A percentile compares a stretch with the other conserved stretches of the same genome.
Conservation (phyloP, 2,888 invertebrate species). For the Campoplex capitator region DNA sequence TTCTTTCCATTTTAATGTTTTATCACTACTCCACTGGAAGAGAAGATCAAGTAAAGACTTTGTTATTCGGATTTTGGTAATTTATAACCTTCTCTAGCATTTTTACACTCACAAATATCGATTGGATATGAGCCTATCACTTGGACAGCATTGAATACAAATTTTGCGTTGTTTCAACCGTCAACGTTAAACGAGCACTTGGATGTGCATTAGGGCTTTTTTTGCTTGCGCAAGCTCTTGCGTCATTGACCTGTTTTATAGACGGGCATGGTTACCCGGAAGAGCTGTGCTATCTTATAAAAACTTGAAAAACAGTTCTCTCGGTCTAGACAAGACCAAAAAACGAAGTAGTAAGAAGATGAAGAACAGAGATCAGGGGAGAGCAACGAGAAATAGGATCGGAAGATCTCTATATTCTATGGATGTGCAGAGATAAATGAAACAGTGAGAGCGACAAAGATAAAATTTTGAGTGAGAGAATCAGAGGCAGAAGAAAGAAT, state of each 20-base stretch:
- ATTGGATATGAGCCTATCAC: not conserved
- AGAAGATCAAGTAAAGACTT: not conserved
- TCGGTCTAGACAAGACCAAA: not conserved
- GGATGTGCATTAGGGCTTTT: not conserved
- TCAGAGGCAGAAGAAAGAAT: not conserved
- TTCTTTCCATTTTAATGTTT: too few relatives aligned
- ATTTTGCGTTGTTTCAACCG: not conserved
- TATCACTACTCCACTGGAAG: too few relatives aligned
- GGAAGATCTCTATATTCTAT: not conserved
- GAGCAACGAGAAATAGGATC: not conserved
- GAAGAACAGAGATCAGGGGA: not conserved
- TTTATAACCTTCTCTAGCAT: not conserved
- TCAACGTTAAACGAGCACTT: not conserved
- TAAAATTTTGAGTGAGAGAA: conserved; percentile 45
- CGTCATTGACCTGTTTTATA: conserved; percentile 47
- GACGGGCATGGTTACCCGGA: conserved; percentile 44
- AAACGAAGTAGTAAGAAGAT: not conserved
- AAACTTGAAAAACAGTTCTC: conserved; percentile 27
- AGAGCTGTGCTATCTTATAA: conserved; percentile 30
- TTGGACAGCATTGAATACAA: not conserved
- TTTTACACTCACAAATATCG: too few relatives aligned
- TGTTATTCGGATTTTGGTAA: not conserved
- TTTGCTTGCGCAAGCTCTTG: conserved; percentile 19
- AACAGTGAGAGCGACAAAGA: conserved; percentile 43
- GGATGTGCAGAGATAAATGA: not conserved